These are phyloP conservation scores for Grammomys surdaster DNA, from an alignment of 2,113 vertebrate species.

Conservation along the genomic window DNA sequence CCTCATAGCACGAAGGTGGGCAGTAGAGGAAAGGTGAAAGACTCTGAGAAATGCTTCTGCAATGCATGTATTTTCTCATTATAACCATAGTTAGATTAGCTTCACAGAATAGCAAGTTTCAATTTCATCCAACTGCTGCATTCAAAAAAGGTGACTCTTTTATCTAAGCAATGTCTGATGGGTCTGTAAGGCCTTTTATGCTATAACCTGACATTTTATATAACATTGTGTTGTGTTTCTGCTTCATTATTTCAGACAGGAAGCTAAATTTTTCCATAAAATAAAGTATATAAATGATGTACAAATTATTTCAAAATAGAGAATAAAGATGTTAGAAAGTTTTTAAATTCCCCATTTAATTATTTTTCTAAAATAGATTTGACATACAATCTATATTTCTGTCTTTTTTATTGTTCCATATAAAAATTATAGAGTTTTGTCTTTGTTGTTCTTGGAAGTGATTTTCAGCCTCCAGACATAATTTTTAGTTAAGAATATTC, in stretches of 20 bases:
- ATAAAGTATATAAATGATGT: neutral
- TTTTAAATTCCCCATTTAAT: neutral
- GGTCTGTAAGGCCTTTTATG: neutral
- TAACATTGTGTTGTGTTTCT: neutral
- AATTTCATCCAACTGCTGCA: neutral
- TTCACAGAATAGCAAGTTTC: neutral
- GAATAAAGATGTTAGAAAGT: neutral
- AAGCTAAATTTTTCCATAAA: neutral
- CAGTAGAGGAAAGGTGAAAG: neutral
- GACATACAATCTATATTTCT: neutral
- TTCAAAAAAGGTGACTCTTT: neutral
- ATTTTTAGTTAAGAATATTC: neutral
- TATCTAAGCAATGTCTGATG: neutral
- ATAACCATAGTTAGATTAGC: neutral
- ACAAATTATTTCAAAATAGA: neutral
- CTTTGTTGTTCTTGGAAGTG: neutral
- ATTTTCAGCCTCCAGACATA: neutral
- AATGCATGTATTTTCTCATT: neutral
- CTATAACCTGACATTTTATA: neutral
- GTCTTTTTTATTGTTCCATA: neutral
- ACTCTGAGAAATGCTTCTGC: neutral
- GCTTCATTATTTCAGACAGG: neutral
- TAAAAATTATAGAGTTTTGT: neutral
- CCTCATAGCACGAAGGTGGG: accelerated
- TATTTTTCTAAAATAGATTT: neutral